Conservation (phyloP, 53 echinoderm and acorn worm species). For the Stichopus horrens region DNA sequence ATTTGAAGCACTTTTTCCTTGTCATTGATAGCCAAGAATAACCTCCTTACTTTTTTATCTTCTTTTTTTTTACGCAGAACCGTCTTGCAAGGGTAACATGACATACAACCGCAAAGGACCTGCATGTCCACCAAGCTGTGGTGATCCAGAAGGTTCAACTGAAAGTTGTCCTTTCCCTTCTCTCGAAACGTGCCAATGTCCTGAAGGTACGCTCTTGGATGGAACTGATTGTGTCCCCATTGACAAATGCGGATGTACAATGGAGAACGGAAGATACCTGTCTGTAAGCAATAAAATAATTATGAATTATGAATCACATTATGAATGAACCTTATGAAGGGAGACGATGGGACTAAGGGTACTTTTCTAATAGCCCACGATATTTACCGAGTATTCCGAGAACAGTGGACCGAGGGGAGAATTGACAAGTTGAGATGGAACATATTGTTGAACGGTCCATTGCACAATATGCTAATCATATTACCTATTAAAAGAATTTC, state of each 20-base stretch:
- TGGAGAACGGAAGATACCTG: slow-evolving; percentile 34
- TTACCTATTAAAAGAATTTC: no score
- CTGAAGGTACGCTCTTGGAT: slow-evolving; percentile 54
- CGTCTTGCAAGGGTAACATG: slow-evolving; percentile 57
- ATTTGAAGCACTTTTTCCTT: background rate
- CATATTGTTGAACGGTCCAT: no score
- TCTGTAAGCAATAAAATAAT: background rate
- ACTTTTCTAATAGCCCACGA: no score
- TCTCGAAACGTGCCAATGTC: slow-evolving; percentile 64
- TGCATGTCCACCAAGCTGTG: slow-evolving; percentile 62
- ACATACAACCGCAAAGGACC: slow-evolving; percentile 54
- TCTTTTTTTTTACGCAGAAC: slow-evolving; percentile 43
- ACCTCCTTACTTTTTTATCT: background rate
- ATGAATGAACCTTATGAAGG: no score
- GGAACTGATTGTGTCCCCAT: slow-evolving; percentile 63
- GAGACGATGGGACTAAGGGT: no score
- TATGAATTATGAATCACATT: no score
- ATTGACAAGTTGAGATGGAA: no score
- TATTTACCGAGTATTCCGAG: no score
- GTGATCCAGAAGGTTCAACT: slow-evolving; percentile 15
- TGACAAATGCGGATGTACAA: slow-evolving; percentile 69
- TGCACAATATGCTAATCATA: no score
- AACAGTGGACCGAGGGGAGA: no score
- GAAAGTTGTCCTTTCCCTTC: background rate
- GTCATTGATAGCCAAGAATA: background rate